These are phyloP conservation scores for Podarcis muralis DNA, from an alignment of 2,113 vertebrate genomes.

Conservation along the genomic window DNA sequence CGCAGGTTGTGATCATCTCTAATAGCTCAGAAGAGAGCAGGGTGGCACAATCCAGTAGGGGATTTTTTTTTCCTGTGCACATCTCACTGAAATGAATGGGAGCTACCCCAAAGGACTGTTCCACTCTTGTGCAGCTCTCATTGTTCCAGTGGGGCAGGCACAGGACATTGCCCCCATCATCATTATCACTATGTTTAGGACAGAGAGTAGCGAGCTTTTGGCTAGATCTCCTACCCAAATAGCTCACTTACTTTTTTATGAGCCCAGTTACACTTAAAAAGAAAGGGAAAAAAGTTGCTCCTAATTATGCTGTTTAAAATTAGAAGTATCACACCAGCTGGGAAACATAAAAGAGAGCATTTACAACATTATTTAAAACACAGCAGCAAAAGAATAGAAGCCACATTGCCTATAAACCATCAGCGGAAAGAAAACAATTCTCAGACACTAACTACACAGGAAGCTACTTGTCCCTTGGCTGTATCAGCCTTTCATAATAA, in stretches of 20 bases:
- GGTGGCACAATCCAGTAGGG: background rate
- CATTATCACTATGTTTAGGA: background rate
- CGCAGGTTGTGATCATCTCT: background rate
- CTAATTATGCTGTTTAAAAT: constrained; percentile 46
- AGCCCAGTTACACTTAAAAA: too few species aligned
- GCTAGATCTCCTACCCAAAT: constrained; percentile 46
- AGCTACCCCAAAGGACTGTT: background rate
- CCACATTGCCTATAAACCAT: background rate
- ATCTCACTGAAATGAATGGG: background rate
- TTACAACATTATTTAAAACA: constrained; percentile 61
- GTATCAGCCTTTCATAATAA: background rate
- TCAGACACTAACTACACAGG: constrained; percentile 37
- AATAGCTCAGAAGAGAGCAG: too few species aligned
- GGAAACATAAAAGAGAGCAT: constrained; percentile 52
- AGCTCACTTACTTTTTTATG: constrained; percentile 22
- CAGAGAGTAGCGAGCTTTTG: constrained; percentile 24
- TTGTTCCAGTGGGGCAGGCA: background rate
- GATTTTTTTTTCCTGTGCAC: too few species aligned
- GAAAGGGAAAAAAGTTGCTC: constrained; percentile 23
- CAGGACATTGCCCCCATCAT: too few species aligned
- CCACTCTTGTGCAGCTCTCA: background rate
- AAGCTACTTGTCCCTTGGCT: background rate
- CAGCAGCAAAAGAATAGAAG: constrained; percentile 48
- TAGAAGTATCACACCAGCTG: constrained; percentile 59
- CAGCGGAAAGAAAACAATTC: constrained; percentile 40